Conservation (phyloP, 2,797 vertebrate species). For the Cephalopachus bancanus region DNA sequence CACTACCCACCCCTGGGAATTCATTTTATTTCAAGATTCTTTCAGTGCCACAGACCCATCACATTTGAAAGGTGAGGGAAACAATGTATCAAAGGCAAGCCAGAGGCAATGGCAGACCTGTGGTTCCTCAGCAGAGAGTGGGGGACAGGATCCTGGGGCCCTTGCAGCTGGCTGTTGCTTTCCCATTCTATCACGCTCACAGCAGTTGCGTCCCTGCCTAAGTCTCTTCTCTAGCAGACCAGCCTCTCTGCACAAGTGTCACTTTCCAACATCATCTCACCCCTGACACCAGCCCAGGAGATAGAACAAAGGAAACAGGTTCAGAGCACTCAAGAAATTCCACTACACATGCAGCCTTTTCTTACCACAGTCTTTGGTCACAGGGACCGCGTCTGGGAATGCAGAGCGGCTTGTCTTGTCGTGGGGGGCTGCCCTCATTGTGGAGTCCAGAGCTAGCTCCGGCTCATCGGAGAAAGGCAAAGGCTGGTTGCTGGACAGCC, state of each 20-base stretch:
- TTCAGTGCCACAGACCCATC: neutral
- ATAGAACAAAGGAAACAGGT: neutral
- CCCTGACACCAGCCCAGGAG: neutral
- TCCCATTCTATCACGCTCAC: neutral
- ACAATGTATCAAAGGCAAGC: neutral
- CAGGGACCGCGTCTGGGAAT: slow-evolving; percentile 87
- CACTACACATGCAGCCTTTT: neutral
- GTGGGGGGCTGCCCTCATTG: slow-evolving; percentile 91
- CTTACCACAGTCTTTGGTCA: slow-evolving; percentile 92
- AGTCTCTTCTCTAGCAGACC: neutral
- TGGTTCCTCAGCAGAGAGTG: neutral
- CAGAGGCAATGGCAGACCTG: neutral
- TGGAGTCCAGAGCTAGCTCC: slow-evolving; percentile 92
- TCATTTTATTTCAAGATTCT: neutral
- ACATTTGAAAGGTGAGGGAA: neutral
- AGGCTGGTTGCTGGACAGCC: slow-evolving; percentile 94
- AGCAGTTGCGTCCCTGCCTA: neutral
- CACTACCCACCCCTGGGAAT: neutral
- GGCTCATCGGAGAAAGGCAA: slow-evolving; percentile 93
- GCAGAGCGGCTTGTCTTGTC: slow-evolving; percentile 83
- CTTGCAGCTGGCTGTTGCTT: neutral
- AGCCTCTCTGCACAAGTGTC: neutral
- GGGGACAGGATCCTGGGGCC: neutral
- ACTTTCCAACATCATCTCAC: neutral
- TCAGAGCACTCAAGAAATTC: neutral